Evolutionary conservation across 2,113 vertebrate genomes (phyloP), one percentile per base, ranked within the genome.

Genomic region (Chascanopsetta lugubris): DNA sequence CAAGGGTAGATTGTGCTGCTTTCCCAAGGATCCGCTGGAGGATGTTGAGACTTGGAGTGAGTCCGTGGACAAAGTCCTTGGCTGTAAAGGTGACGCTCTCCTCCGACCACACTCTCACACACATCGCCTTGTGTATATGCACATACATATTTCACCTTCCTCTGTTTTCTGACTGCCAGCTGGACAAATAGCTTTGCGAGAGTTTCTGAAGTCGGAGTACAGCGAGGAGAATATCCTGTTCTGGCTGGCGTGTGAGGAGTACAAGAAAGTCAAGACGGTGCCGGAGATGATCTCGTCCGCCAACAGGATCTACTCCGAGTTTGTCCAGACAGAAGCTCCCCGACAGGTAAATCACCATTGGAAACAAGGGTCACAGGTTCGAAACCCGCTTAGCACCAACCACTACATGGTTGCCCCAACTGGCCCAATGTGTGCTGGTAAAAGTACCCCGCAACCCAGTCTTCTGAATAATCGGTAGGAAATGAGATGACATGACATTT

Each of bases 141-240:
- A 8, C 25, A 1, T 17, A 9, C 15, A 12, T 5, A 7, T 11
- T 2, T 11, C 24, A 20, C 8, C 7, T 5, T 0, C 61, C 56
- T 21, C 1, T 1, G n/a, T n/a, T 4, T 45, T 84, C 70, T 79
- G 27, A 36, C 77, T 65, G 82, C 7, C 78, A 99, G 97, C 94
- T 11, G 95, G 95, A 36, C 89, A 95, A 85, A 87, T 88, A 69
- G 96, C 96, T 63, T 98, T 99, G 79, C 94, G 91, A 0, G 92
- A 90, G 61, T 98, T 98, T 76, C 92, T 99, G 79, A 95, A 94
- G 89, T 94, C 94, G 0, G 95, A 99, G 84, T 97, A 96, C 93
- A 99, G 97, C 2, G 97, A 99, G 74, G 96, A 99, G 88, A 99
- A 99, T 84, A 96, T 99, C 0, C 90, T 95, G 84, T 99, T 99